phyloP scores from a whole-genome alignment of 2,797 vertebrate genomes.

The Halcyon leucocephala region DNA sequence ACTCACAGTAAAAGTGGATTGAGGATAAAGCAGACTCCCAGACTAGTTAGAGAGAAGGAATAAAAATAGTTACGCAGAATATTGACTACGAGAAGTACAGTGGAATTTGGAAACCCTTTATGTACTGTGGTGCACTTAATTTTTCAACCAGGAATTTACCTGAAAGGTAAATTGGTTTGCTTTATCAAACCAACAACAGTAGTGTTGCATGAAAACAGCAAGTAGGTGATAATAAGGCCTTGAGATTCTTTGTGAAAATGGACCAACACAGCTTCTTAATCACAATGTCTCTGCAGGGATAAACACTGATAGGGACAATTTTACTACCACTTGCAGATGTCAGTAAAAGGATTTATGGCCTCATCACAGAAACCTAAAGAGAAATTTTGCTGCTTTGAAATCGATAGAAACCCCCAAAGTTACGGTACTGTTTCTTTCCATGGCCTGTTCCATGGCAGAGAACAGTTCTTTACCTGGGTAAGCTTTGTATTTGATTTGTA shows the following conservation, averaged over 20 bases:
- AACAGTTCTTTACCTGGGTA: neutral
- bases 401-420: neutral
- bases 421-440: neutral
- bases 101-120: neutral
- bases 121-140: neutral
- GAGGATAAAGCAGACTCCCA: neutral
- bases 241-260: neutral
- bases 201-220: neutral
- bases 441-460: neutral
- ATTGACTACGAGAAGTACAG: neutral
- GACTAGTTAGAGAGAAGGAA: neutral
- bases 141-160: neutral
- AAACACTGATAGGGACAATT: neutral
- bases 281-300: accelerated
- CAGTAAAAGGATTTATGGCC: neutral
- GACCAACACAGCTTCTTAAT: neutral
- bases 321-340: neutral
- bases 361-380: neutral
- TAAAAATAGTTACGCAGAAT: constrained; percentile 22
- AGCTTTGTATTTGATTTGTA: neutral
- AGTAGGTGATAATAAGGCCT: neutral
- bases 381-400: neutral
- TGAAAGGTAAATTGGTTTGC: neutral
- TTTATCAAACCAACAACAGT: neutral
- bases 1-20: neutral